Evolutionary conservation across 2,113 vertebrate species (phyloP).

Genomic region (Anguilla japonica): DNA sequence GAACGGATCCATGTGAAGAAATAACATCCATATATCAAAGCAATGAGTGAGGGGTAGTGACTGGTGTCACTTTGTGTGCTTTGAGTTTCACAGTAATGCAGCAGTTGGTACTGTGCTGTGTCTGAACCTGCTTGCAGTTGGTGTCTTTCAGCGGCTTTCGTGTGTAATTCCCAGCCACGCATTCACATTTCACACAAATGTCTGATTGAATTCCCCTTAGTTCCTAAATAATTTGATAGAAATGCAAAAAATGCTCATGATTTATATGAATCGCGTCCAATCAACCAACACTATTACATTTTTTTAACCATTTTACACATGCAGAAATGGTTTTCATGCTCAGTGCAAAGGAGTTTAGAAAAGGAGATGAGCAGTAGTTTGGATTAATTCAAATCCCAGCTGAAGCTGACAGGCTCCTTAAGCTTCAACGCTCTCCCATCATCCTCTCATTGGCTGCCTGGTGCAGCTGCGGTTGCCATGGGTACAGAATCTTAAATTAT

Average conservation of each 20-base stretch:
- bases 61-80: no score
- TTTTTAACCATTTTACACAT: not conserved
- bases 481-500: conserved; percentile 52
- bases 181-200: not conserved
- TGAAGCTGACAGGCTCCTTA: conserved; percentile 38
- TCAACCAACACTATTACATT: not conserved
- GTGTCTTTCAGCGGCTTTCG: not conserved
- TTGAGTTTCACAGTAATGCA: not conserved
- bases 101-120: not conserved
- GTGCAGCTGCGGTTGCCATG: conserved; percentile 57
- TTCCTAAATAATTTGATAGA: not conserved
- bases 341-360: conserved; percentile 9
- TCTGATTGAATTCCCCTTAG: not conserved
- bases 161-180: not conserved
- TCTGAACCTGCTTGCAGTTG: not conserved
- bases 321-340: not conserved
- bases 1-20: not conserved
- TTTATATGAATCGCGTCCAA: not conserved
- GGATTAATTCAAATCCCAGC: conserved; percentile 42
- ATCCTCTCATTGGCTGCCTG: conserved; percentile 48
- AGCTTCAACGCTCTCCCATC: conserved; percentile 53
- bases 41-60: not conserved
- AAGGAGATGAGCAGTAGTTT: conserved; percentile 1
- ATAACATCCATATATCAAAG: not conserved
- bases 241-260: not conserved